A percentile compares a stretch with the other conserved stretches of the same genome.
phyloP scores from a whole-genome alignment of 2,888 invertebrate species.

The Drosophila monieri region DNA sequence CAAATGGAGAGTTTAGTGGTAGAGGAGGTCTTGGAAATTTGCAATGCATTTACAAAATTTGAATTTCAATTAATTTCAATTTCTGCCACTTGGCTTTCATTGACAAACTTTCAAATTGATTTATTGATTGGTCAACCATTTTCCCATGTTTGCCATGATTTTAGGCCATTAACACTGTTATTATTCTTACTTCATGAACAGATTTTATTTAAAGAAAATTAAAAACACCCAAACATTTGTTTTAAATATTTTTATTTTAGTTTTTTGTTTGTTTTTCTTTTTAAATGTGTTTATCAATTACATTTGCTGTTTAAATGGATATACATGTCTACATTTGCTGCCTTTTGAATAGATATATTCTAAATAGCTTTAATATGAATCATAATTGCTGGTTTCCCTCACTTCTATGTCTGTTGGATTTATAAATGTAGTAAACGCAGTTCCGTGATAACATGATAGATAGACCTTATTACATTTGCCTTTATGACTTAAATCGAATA shows the following conservation, averaged over 20 bases:
- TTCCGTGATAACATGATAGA: slow-evolving; percentile 71
- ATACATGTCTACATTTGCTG: slow-evolving; percentile 69
- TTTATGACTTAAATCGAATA: slow-evolving; percentile 46
- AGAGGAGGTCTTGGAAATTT: slow-evolving; percentile 12
- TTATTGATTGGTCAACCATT: slow-evolving; percentile 21
- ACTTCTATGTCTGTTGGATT: slow-evolving; percentile 35
- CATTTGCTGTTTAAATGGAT: slow-evolving; percentile 76
- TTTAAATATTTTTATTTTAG: slow-evolving; percentile 38
- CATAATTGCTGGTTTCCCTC: slow-evolving; percentile 27
- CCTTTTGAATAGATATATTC: slow-evolving; percentile 54
- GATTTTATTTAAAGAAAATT: neutral
- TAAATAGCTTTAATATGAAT: slow-evolving; percentile 43
- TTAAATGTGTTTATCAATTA: slow-evolving; percentile 68
- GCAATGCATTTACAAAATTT: slow-evolving; percentile 41
- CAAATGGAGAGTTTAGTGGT: neutral
- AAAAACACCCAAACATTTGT: slow-evolving; percentile 2
- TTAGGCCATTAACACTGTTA: neutral
- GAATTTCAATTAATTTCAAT: slow-evolving; percentile 61
- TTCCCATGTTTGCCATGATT: neutral
- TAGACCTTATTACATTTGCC: slow-evolving; percentile 51
- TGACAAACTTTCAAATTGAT: slow-evolving; percentile 15
- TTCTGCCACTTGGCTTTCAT: slow-evolving; percentile 53
- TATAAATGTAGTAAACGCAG: slow-evolving; percentile 80
- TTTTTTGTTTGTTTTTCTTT: slow-evolving; percentile 56
- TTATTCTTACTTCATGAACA: neutral